A percentile compares a stretch with the other conserved stretches of the same genome.
These are phyloP conservation scores for Cepaea nemoralis DNA, from an alignment of 1,140 invertebrate genomes.

Conservation along the genomic window DNA sequence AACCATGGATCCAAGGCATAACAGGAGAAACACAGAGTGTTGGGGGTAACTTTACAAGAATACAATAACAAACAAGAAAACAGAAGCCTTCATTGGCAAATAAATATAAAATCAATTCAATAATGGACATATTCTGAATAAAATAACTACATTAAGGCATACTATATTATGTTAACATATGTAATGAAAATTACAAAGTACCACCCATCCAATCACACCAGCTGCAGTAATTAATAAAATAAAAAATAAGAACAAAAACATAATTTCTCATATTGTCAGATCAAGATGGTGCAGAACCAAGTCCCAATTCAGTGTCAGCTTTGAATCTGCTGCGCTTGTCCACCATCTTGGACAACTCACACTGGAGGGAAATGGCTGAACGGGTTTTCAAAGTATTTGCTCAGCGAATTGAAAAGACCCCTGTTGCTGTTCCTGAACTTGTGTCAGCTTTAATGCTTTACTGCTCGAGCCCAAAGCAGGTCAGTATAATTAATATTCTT, in stretches of 20 bases:
- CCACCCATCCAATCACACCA: too few species aligned
- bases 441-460: constrained; percentile 81
- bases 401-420: constrained; percentile 75
- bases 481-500: constrained; percentile 45
- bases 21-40: too few species aligned
- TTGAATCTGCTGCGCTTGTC: constrained; percentile 85
- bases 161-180: too few species aligned
- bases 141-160: too few species aligned
- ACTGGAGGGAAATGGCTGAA: constrained; percentile 75
- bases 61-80: too few species aligned
- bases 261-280: constrained; percentile 74
- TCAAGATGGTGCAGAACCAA: constrained; percentile 93
- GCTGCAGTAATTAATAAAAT: too few species aligned
- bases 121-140: too few species aligned
- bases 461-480: constrained; percentile 75
- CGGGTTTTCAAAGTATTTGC: constrained; percentile 78
- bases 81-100: too few species aligned
- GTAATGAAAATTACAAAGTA: too few species aligned
- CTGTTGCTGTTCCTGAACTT: constrained; percentile 84
- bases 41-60: too few species aligned
- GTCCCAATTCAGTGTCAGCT: constrained; percentile 89
- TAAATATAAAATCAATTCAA: too few species aligned
- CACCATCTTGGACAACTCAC: constrained; percentile 77
- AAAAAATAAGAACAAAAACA: neutral
- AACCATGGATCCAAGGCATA: too few species aligned